A percentile compares a stretch with the other conserved stretches of the same genome.
Evolutionary conservation across 2,797 vertebrate species (phyloP).

Genomic region (Allobates femoralis): DNA sequence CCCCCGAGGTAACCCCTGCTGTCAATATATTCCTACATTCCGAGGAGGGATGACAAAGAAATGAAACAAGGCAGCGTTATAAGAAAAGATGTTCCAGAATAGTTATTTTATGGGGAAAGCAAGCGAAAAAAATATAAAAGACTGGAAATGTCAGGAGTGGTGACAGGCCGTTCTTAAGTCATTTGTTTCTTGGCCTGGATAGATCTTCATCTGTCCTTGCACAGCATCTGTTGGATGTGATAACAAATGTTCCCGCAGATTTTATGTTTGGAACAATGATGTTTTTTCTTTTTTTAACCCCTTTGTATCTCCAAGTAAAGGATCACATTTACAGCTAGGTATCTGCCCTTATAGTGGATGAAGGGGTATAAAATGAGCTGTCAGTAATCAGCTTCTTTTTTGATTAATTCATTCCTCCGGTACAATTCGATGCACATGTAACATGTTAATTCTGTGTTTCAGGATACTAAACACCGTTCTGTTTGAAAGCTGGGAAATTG

Average conservation of each 20-base stretch:
- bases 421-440: background rate
- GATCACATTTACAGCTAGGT: background rate
- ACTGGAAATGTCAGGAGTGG: too few species aligned
- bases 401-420: background rate
- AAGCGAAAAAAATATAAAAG: too few species aligned
- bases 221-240: background rate
- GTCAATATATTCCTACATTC: too few species aligned
- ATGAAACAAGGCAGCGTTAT: too few species aligned
- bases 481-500: conserved; percentile 96
- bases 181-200: background rate
- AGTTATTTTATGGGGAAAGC: too few species aligned
- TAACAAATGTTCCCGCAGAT: background rate
- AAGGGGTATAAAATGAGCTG: background rate
- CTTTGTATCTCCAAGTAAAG: background rate
- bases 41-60: too few species aligned
- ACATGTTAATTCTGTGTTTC: conserved; percentile 53
- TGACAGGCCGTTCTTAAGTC: too few species aligned
- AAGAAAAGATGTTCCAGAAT: too few species aligned
- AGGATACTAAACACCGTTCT: conserved; percentile 95
- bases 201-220: background rate
- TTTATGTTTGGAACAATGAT: background rate
- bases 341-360: background rate
- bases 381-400: background rate
- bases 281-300: background rate
- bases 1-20: too few species aligned